phyloP scores from a whole-genome alignment of 2,888 invertebrate genomes.

The Drosophila antonietae region DNA sequence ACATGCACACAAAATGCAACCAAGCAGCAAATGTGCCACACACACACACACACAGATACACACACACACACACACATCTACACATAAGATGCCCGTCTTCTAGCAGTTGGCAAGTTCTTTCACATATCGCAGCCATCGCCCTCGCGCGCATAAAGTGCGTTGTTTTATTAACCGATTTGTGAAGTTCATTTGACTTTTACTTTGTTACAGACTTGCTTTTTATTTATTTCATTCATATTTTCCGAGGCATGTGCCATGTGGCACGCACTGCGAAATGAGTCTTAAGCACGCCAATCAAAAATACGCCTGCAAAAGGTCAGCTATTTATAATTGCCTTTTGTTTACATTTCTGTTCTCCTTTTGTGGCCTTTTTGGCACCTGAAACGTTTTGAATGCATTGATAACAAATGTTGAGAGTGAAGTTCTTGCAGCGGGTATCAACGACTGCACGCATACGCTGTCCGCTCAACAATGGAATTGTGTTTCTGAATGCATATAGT shows the following conservation, averaged over 20 bases:
- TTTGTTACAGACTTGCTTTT: constrained; percentile 12
- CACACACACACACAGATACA: constrained; percentile 28
- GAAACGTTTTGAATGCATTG: neutral
- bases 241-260: neutral
- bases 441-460: neutral
- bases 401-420: neutral
- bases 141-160: constrained; percentile 47
- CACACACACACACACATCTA: neutral
- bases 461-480: neutral
- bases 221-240: constrained; percentile 7
- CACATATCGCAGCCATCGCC: constrained; percentile 6
- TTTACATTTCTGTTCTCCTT: neutral
- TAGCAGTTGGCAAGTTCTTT: constrained; percentile 27
- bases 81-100: constrained; percentile 20
- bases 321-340: neutral
- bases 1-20: constrained; percentile 64
- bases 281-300: constrained; percentile 30
- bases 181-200: constrained; percentile 60
- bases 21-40: constrained; percentile 61
- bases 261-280: constrained; percentile 27
- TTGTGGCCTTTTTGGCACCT: constrained; percentile 3
- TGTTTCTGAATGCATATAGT: neutral
- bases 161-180: constrained; percentile 52
- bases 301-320: constrained; percentile 2
- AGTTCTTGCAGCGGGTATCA: neutral